Evolutionary conservation across 2,797 vertebrate genomes (phyloP).

Genomic region (Spea hammondii): DNA sequence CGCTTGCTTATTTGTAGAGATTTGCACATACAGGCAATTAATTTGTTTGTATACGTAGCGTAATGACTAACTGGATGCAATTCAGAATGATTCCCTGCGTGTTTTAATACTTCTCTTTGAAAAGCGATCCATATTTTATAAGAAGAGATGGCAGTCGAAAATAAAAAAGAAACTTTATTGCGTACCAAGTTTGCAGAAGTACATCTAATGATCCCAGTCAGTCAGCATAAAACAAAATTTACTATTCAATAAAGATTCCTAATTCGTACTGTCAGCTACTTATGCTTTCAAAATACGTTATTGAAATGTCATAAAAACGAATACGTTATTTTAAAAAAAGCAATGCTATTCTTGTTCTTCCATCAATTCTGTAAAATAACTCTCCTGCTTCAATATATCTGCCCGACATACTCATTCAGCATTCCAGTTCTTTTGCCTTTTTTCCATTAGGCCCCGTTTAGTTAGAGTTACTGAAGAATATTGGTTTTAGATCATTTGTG

Average conservation of each 20-base stretch:
- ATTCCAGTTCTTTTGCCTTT: too few species aligned
- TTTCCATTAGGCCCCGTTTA: too few species aligned
- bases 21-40: slow-evolving; percentile 48
- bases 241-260: slow-evolving; percentile 53
- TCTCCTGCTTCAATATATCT: slow-evolving; percentile 3
- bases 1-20: slow-evolving; percentile 37
- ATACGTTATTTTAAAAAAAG: slow-evolving; percentile 45
- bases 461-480: too few species aligned
- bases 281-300: slow-evolving; percentile 53
- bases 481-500: too few species aligned
- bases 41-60: slow-evolving; percentile 52
- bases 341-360: slow-evolving; percentile 23
- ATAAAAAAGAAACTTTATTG: slow-evolving; percentile 49
- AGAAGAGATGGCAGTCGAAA: slow-evolving; percentile 46
- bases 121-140: slow-evolving; percentile 51
- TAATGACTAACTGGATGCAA: slow-evolving; percentile 52
- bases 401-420: not conserved
- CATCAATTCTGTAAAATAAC: slow-evolving; percentile 24
- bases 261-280: slow-evolving; percentile 53
- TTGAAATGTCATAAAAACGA: slow-evolving; percentile 50
- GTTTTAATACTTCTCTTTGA: slow-evolving; percentile 52
- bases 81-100: slow-evolving; percentile 48
- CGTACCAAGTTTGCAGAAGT: slow-evolving; percentile 45
- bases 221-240: slow-evolving; percentile 54
- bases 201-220: slow-evolving; percentile 48